Evolutionary conservation across 64 coral and sea anemone genomes (phyloP), one percentile per base, ranked within the genome.

Genomic region (Montipora capricornis): DNA sequence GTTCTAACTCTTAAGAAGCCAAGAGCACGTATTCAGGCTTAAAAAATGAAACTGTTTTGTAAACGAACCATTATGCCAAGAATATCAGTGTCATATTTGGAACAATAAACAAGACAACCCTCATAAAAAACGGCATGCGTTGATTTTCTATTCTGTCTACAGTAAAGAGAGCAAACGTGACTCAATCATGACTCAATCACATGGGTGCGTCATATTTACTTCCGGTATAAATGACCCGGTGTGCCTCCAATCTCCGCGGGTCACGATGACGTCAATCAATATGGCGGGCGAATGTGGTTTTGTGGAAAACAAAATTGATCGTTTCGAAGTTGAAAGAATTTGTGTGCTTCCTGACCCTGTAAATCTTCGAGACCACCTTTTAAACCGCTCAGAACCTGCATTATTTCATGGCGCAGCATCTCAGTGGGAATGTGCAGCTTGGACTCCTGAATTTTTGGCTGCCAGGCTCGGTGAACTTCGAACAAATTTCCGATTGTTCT

Each of bases 401-500:
- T 78, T 96, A 22, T 96, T 99, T 83, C 73, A 90, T 62, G 87
- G 83, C 8, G 83, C 90, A 37, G 91, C 88, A 53, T 77, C 55
- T 62, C 16, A 92, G 3, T 99, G 98, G 98, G 64, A 78, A 70
- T 96, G 98, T 51, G 84, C 74, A 17, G 16, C 20, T 5, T 99
- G 98, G 98, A 95, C 79, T 15, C 98, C 98, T 4, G 80, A 92
- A 90, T 94, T 89, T 71, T 73, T 99, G 29, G 85, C 89, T 47
- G 80, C 46, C 5, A 44, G 96, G 84, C 85, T 96, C 16, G 89
- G 82, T 53, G 69, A 92, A 78, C 82, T 90, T 86, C 87, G 82
- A 19, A 99, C 95, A 61, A 90, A 77, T 13, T 99, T 99, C 85
- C 89, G 98, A 79, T 94, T 96, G 85, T 99, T 80, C 26, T 49